Evolutionary conservation across 2,113 vertebrate genomes (phyloP).

Genomic region (Cettia cetti): DNA sequence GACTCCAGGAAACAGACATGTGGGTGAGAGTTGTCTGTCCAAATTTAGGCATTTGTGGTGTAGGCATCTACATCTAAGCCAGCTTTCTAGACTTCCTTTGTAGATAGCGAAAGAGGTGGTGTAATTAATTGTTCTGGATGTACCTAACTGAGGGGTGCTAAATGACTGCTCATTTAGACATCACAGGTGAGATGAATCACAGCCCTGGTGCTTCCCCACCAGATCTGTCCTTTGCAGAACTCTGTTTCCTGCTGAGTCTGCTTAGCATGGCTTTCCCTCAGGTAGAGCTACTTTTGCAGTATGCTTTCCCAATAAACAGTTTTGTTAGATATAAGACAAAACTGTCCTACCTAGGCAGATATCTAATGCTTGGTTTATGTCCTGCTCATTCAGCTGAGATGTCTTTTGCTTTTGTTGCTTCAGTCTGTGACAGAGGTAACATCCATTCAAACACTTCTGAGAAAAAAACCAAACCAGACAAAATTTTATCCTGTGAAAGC

Average conservation of each 20-base stretch:
- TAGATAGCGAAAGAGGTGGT: background rate
- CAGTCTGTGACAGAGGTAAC: background rate
- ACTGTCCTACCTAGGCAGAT: background rate
- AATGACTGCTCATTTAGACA: background rate
- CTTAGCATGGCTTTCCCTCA: background rate
- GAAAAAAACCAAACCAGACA: background rate
- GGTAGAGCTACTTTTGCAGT: background rate
- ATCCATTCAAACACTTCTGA: background rate
- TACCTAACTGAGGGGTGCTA: background rate
- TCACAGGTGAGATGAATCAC: background rate
- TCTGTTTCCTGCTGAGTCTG: background rate
- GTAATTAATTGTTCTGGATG: background rate
- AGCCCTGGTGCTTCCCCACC: background rate
- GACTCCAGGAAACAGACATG: background rate
- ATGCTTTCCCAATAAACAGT: background rate
- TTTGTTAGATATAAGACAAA: background rate
- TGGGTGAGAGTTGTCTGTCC: background rate
- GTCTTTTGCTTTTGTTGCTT: background rate
- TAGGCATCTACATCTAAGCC: background rate
- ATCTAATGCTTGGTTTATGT: background rate
- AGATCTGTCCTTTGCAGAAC: background rate
- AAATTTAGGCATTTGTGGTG: conserved; percentile 21
- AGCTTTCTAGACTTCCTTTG: background rate
- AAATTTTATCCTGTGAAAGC: background rate
- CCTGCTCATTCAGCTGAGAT: background rate